A percentile compares a stretch with the other conserved stretches of the same genome.
Conservation (phyloP, 1,140 invertebrate genomes). For the Solenopsis fugax region DNA sequence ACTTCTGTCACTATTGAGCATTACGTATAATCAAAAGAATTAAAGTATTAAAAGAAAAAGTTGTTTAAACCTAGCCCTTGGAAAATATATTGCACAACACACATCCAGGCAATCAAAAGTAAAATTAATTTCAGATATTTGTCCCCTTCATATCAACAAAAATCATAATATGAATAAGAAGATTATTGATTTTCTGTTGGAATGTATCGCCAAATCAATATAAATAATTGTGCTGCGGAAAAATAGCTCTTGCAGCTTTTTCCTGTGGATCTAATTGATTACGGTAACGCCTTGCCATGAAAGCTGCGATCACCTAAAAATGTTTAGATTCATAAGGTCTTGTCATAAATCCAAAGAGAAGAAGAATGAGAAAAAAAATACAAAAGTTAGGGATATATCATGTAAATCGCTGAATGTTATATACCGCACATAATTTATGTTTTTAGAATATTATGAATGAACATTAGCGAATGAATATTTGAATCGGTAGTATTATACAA, state of each 20-base stretch:
- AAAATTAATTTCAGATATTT: constrained; percentile 13
- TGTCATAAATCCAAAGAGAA: background rate
- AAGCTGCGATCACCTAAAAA: constrained; percentile 91
- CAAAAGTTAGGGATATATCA: constrained; percentile 7
- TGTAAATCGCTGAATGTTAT: constrained; percentile 9
- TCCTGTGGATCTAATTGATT: constrained; percentile 91
- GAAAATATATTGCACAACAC: background rate
- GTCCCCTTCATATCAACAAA: background rate
- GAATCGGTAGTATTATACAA: constrained; percentile 20
- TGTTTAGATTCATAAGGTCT: constrained; percentile 45
- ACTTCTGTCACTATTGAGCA: constrained; percentile 44
- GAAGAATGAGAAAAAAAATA: background rate
- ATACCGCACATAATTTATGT: constrained; percentile 22
- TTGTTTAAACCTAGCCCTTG: background rate
- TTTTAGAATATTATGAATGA: constrained; percentile 25
- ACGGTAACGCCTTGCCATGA: constrained; percentile 91
- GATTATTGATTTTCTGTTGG: constrained; percentile 41
- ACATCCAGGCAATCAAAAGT: constrained; percentile 40
- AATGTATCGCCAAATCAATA: constrained; percentile 75
- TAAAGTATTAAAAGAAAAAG: constrained; percentile 22
- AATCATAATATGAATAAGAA: constrained; percentile 38
- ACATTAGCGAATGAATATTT: constrained; percentile 11
- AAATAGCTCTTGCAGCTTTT: constrained; percentile 90
- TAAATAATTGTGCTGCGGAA: constrained; percentile 89
- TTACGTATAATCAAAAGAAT: constrained; percentile 46